Evolutionary conservation across 1,140 invertebrate species (phyloP), one percentile per base, ranked within the genome.

Genomic region (Drosophila serrata): DNA sequence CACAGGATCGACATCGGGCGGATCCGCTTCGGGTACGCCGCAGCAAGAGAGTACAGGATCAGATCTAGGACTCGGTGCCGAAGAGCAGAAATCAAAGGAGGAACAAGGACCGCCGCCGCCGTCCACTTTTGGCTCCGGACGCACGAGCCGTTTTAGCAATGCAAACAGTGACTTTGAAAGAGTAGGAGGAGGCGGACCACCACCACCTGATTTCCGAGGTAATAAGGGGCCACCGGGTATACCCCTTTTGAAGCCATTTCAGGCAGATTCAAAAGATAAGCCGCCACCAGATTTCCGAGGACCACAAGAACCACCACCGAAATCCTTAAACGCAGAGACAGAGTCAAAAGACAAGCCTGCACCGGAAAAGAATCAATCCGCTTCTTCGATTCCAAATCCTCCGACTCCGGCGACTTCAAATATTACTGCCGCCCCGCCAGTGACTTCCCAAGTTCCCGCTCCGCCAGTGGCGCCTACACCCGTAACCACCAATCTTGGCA

Each of bases 401-500:
- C 8, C 8, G 11, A 48, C 11, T 6, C 8, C 3, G 17, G 0
- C 13, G 15, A 5, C 46, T 5, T 1, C 24, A 0, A 29, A 12
- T 6, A 12, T 12, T 37, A 40, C 13, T 7, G 17, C 60, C 4
- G 60, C 53, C 37, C 35, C 60, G 11, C 35, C 60, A n/a, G 35
- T 31, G n/a, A 56, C 35, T 7, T 19, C 55, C 9, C 24, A 15
- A 7, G 33, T 13, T n/a, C 24, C 63, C 6, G 37, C 37, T 45
- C 68, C 48, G 2, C 37, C 61, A 6, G 37, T 27, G 29, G n/a
- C 11, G 12, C 33, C 35, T 1, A 11, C 55, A 19, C 7, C 43
- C 11, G 33, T n/a, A 7, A 12, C 62, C 39, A 37, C 3, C 3
- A 45, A 31, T 17, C 45, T 63, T 1, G 82, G 79, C 45, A 87